Evolutionary conservation across 1,140 invertebrate species (phyloP), one percentile per base, ranked within the genome.

Genomic region (Diachasmimorpha longicaudata): DNA sequence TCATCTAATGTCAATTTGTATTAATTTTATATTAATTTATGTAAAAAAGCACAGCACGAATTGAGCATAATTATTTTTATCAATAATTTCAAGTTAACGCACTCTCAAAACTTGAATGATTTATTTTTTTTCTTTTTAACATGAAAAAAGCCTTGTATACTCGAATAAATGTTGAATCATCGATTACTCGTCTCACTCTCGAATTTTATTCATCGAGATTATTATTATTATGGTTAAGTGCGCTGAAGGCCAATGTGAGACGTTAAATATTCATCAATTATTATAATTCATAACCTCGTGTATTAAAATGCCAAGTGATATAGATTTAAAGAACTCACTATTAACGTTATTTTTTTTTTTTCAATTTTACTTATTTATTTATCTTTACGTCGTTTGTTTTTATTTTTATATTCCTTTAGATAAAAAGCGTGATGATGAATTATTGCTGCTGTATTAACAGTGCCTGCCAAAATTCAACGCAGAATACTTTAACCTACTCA

Each of bases 21-120:
- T 31, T 63, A n/a, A 68, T 39, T 36, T 68, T 68, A 36, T 68
- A 37, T 37, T 68, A 9, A 37, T 39, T 37, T 16, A 78, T 79
- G 81, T 82, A 84, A 84, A 84, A 84, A 83, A 82, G 80, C 84
- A 85, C 83, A 84, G 82, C 83, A 84, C 82, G 79, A 79, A 79
- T 84, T 83, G 83, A 84, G 82, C 83, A 83, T 82, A 79, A 80
- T 79, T 79, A 82, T 81, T 66, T 71, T 58, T 63, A 23, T 39
- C 74, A 55, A 46, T 48, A 25, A 48, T 46, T 46, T 14, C 37
- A 39, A 37, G 31, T 69, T 9, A 63, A 63, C 58, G 58, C 23
- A 25, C 58, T 63, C 19, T 58, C 0, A 25, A 63, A 19, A 63
- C 16, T 70, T 23, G 9, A 48, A 16, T 70, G 19, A 44, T 46